Percentiles rank a stretch among this genome's conserved stretches.
Conservation (phyloP, 2,113 vertebrate species). For the Hypomesus transpacificus region DNA sequence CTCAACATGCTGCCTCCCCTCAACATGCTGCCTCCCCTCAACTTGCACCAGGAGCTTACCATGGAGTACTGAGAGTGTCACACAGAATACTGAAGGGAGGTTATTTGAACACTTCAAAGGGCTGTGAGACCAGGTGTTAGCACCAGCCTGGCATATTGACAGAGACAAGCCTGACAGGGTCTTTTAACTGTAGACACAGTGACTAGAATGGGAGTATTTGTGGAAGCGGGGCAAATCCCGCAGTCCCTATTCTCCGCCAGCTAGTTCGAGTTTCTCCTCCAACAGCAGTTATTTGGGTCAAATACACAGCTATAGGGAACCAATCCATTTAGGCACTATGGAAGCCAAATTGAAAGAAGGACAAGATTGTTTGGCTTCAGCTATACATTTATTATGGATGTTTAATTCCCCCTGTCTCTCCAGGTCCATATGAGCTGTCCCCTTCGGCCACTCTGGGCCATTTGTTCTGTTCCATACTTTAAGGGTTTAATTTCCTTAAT, state of each 20-base stretch:
- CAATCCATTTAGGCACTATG: not conserved
- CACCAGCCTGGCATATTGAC: not conserved
- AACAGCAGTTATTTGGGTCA: not conserved
- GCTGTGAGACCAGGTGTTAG: not conserved
- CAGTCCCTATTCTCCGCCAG: not conserved
- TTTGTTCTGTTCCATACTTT: slow-evolving; percentile 11
- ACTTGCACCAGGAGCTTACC: too few relatives aligned
- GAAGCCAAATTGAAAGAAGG: slow-evolving; percentile 6
- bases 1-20: too few relatives aligned
- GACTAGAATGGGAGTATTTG: slow-evolving; percentile 2
- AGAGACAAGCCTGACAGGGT: slow-evolving; percentile 4
- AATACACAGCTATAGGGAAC: not conserved
- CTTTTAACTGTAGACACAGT: not conserved
- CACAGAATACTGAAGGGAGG: not conserved
- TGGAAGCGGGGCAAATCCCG: not conserved
- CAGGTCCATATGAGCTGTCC: not conserved
- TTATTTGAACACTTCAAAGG: not conserved
- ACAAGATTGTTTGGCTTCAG: slow-evolving; percentile 6
- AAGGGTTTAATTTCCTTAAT: slow-evolving; percentile 21
- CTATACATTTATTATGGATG: slow-evolving; percentile 17
- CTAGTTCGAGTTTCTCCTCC: not conserved
- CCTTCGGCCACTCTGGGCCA: slow-evolving; percentile 7
- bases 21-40: too few relatives aligned
- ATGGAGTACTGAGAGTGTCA: not conserved
- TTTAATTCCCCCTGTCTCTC: not conserved